These are phyloP conservation scores for Plotosus lineatus DNA, from an alignment of 2,113 vertebrate genomes.

Conservation along the genomic window DNA sequence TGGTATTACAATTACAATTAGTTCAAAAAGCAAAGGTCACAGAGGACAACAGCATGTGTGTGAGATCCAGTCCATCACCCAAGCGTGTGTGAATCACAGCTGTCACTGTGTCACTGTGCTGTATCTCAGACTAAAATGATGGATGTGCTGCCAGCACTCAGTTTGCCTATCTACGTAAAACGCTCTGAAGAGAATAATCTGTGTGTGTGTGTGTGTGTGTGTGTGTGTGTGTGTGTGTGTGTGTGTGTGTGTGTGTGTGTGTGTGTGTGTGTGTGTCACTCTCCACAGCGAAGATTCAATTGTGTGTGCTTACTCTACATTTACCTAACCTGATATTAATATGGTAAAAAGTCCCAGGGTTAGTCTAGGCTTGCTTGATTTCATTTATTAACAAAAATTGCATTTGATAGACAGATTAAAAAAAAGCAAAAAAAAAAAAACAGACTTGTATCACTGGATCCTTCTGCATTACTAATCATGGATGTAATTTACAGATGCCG, in stretches of 20 bases:
- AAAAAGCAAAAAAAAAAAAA: background rate
- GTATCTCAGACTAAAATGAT: slow-evolving; percentile 47
- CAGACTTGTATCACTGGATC: background rate
- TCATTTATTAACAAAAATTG: no score
- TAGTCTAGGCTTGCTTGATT: no score
- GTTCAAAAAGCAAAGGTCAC: slow-evolving; percentile 51
- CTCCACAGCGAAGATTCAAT: background rate
- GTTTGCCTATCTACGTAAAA: slow-evolving; percentile 33
- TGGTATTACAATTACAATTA: slow-evolving; percentile 44
- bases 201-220: slow-evolving; percentile 3
- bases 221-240: slow-evolving; percentile 31
- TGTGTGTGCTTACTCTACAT: background rate
- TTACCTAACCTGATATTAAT: background rate
- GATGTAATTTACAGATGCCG: background rate
- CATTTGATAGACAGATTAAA: background rate
- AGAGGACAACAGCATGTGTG: slow-evolving; percentile 44
- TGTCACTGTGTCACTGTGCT: slow-evolving; percentile 48
- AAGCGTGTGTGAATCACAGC: slow-evolving; percentile 52
- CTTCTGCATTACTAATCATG: background rate
- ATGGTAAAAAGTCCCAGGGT: background rate
- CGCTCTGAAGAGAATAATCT: background rate
- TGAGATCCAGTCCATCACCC: slow-evolving; percentile 50
- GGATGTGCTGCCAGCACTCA: slow-evolving; percentile 39
- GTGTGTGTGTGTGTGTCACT: slow-evolving; percentile 10
- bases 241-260: slow-evolving; percentile 25